Percentiles rank a stretch among this genome's conserved stretches.
These are phyloP conservation scores for Tanytarsus gracilentus DNA, from an alignment of 2,888 invertebrate species.

Conservation along the genomic window DNA sequence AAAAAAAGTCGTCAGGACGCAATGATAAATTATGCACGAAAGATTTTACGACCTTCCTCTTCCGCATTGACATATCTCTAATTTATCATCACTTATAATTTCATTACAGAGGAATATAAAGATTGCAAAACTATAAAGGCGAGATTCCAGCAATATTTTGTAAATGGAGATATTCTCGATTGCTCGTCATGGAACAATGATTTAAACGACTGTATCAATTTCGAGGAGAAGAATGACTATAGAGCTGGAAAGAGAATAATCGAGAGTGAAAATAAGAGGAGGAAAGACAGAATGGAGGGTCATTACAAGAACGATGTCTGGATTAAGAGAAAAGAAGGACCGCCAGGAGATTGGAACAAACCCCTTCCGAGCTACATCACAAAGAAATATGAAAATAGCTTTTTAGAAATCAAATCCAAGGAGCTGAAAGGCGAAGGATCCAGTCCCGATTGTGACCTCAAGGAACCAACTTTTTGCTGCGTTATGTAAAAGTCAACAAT, in stretches of 20 bases:
- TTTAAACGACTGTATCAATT: constrained; percentile 63
- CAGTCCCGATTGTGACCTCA: constrained; percentile 32
- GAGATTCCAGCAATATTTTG: constrained; percentile 79
- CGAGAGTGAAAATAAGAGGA: constrained; percentile 59
- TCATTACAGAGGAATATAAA: constrained; percentile 67
- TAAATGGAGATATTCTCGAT: constrained; percentile 61
- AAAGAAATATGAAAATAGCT: constrained; percentile 57
- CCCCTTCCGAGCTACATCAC: constrained; percentile 69
- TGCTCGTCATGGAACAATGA: constrained; percentile 76
- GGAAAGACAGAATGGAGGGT: constrained; percentile 52
- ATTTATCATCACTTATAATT: too few species aligned
- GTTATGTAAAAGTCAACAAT: constrained; percentile 34
- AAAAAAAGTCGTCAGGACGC: too few species aligned
- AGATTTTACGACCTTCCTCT: too few species aligned
- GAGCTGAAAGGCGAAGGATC: constrained; percentile 50
- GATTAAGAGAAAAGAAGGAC: constrained; percentile 57
- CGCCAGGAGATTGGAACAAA: constrained; percentile 73
- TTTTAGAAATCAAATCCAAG: constrained; percentile 54
- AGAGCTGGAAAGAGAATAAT: constrained; percentile 58
- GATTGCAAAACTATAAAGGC: constrained; percentile 68
- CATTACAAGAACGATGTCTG: constrained; percentile 71
- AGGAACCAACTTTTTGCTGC: constrained; percentile 32
- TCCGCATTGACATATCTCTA: too few species aligned
- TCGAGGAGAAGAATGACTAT: constrained; percentile 50
- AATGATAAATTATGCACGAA: too few species aligned